Conservation (phyloP, 2,888 invertebrate species). For the Nomada fucata region DNA sequence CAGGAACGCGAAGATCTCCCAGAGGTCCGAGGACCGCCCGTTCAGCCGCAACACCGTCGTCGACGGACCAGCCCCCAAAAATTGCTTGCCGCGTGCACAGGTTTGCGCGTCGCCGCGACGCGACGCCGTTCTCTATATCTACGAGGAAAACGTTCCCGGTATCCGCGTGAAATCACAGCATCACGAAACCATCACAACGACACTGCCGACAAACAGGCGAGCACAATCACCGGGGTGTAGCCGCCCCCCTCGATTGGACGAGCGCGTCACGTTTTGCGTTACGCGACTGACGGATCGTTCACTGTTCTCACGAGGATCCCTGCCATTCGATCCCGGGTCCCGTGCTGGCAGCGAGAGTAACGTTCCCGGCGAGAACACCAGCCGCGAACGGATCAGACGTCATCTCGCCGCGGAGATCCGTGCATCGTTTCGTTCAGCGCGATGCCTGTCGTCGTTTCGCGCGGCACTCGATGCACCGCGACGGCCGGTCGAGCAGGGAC, state of each 20-base stretch:
- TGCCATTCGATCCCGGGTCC: slow-evolving; percentile 21
- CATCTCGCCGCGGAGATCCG: slow-evolving; percentile 24
- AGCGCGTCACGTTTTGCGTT: slow-evolving; percentile 34
- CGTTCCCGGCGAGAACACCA: slow-evolving; percentile 17
- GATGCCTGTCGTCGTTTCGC: neutral
- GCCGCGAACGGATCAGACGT: slow-evolving; percentile 32
- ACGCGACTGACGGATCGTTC: neutral
- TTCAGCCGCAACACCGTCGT: no score
- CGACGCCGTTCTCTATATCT: neutral
- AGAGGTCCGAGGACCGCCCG: no score
- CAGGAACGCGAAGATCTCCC: no score
- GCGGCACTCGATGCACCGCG: neutral
- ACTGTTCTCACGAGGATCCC: slow-evolving; percentile 21
- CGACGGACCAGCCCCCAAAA: no score
- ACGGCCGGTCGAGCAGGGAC: neutral
- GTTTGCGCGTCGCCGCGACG: neutral
- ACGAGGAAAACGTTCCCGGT: neutral
- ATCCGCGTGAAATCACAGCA: slow-evolving; percentile 14
- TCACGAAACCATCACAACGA: slow-evolving; percentile 44
- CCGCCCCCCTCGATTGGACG: neutral
- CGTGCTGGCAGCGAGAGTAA: neutral
- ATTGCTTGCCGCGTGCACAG: no score
- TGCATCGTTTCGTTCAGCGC: slow-evolving; percentile 15
- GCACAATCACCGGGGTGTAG: slow-evolving; percentile 22
- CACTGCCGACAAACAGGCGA: slow-evolving; percentile 37